These are phyloP conservation scores for Gallinago solitaria DNA, from an alignment of 2,797 vertebrate species.

Conservation along the genomic window DNA sequence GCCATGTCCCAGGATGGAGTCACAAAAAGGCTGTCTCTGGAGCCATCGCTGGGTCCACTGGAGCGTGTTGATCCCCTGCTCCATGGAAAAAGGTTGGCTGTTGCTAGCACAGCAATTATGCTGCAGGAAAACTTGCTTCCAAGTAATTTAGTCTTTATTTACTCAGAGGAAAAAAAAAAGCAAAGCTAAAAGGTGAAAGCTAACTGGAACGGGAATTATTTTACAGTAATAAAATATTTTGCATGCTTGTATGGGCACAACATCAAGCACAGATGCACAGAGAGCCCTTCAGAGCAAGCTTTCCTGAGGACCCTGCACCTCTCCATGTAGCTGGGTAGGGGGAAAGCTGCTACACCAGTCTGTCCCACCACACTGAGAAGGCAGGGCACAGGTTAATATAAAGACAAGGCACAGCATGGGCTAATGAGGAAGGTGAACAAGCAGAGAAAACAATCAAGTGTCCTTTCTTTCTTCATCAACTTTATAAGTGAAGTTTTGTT, in stretches of 20 bases:
- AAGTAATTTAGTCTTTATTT: not conserved
- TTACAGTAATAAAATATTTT: not conserved
- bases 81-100: accelerated
- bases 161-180: not conserved
- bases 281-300: not conserved
- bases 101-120: not conserved
- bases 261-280: not conserved
- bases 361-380: not conserved
- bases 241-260: not conserved
- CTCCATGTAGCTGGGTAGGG: not conserved
- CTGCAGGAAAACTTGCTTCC: not conserved
- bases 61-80: not conserved
- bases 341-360: not conserved
- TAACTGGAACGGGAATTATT: not conserved
- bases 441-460: not conserved
- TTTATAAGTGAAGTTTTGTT: not conserved
- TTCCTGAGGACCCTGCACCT: not conserved
- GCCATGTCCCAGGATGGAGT: not conserved
- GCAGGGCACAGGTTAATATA: not conserved
- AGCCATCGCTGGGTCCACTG: not conserved
- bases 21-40: not conserved
- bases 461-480: not conserved
- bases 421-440: not conserved
- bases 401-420: not conserved
- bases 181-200: not conserved